Percentiles rank a stretch among this genome's conserved stretches.
phyloP scores from a whole-genome alignment of 2,797 vertebrate species.

The Aldrovandia affinis region DNA sequence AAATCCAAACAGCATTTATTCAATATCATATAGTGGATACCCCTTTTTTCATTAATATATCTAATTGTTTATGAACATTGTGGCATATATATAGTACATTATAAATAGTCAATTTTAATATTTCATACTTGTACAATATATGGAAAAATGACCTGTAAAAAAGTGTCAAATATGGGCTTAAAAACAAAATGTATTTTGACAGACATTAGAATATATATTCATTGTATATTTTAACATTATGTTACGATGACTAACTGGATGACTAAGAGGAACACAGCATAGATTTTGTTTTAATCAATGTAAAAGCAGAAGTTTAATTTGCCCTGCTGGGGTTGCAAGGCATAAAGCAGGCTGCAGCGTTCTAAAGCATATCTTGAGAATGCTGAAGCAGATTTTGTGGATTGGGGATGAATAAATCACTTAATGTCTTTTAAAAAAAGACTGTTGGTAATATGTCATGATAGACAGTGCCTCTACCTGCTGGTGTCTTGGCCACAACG shows the following conservation, averaged over 20 bases:
- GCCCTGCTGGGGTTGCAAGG: background rate
- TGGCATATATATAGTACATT: no score
- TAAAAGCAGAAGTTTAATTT: background rate
- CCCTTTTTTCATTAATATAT: no score
- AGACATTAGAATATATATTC: background rate
- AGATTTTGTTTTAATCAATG: background rate
- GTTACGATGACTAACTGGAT: background rate
- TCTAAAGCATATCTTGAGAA: background rate
- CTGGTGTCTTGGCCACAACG: background rate
- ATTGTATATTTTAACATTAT: background rate
- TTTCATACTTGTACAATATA: background rate
- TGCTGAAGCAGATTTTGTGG: background rate
- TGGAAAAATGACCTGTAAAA: background rate
- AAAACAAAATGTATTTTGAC: background rate
- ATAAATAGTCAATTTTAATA: no score
- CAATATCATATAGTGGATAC: no score
- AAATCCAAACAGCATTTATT: no score
- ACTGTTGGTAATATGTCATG: background rate
- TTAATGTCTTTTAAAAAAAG: background rate
- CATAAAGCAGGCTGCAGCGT: background rate
- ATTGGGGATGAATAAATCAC: background rate
- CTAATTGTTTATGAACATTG: no score
- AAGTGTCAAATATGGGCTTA: background rate
- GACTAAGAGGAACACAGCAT: background rate
- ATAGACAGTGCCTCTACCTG: background rate